Percentiles rank a stretch among this genome's conserved stretches.
Conservation (phyloP, 2,888 invertebrate genomes). For the Drosophila falleni region DNA sequence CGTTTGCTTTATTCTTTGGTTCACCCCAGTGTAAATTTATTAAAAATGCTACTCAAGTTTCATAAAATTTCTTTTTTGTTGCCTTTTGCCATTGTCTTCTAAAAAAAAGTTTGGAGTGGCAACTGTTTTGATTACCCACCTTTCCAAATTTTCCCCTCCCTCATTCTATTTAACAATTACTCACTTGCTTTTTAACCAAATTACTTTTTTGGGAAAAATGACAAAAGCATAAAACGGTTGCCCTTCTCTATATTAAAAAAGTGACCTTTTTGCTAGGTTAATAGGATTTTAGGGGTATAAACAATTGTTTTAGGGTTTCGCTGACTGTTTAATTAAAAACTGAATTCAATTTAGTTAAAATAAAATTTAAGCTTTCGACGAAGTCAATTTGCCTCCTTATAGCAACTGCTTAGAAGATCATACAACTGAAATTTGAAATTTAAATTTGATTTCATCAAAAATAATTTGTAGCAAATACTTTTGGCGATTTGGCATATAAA, state of each 20-base stretch:
- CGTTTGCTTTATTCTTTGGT: slow-evolving; percentile 1
- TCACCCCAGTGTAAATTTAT: slow-evolving; percentile 33
- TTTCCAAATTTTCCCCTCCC: slow-evolving; percentile 13
- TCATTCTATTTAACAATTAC: slow-evolving; percentile 67
- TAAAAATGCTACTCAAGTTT: slow-evolving; percentile 38
- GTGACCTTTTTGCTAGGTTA: slow-evolving; percentile 38
- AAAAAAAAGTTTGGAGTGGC: slow-evolving; percentile 36
- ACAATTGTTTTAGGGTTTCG: slow-evolving; percentile 32
- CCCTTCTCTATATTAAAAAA: slow-evolving; percentile 14
- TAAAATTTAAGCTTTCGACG: slow-evolving; percentile 11
- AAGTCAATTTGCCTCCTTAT: slow-evolving; percentile 2
- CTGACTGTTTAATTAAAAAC: slow-evolving; percentile 49
- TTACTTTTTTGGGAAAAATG: slow-evolving; percentile 63
- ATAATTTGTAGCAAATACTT: slow-evolving; percentile 2
- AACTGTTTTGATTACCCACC: slow-evolving; percentile 37
- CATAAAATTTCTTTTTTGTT: slow-evolving; percentile 21
- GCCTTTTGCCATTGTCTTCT: slow-evolving; percentile 31
- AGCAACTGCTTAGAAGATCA: slow-evolving; percentile 1
- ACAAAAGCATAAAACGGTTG: slow-evolving; percentile 46
- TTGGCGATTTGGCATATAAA: background rate
- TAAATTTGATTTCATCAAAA: slow-evolving; percentile 1
- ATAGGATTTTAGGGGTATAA: slow-evolving; percentile 43
- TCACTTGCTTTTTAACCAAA: slow-evolving; percentile 73
- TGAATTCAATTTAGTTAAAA: slow-evolving; percentile 40
- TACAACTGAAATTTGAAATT: slow-evolving; percentile 26